Evolutionary conservation across 2,113 vertebrate species (phyloP), one percentile per base, ranked within the genome.

Genomic region (Scytalopus superciliaris): DNA sequence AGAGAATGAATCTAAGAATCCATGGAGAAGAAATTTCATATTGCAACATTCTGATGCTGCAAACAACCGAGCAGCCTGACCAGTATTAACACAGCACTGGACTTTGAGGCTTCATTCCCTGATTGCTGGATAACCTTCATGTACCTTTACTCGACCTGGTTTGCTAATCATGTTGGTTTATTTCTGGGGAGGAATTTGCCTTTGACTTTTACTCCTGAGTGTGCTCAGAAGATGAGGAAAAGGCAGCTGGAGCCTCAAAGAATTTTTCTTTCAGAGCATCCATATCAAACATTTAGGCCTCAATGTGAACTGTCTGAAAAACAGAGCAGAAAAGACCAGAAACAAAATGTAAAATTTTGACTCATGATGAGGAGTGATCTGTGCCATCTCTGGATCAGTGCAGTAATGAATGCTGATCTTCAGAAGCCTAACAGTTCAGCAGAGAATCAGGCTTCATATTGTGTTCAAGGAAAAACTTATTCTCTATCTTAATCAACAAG

Each of bases 111-210:
- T 78, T 70, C 10, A 25, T 18, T 63, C 42, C 14, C 40, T 28
- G 7, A 22, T 40, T 16, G 23, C 35, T 37, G 19, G 74, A 57
- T 63, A 81, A 63, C 28, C 22, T 64, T 64, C 7, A 16, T 42
- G 4, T 35, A 7, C 16, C 31, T 44, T 76, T 0, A 15, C 17
- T 73, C 4, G 0, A 4, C 69, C 21, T 6, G 1, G 9, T 60
- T 27, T 73, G 33, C 52, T 50, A 44, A 9, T 37, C 17, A 24
- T 33, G 17, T 30, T 59, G 10, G 8, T 92, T 50, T 79, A n/a
- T 28, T 78, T 31, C 15, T 37, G 2, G 2, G 12, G 11, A 64
- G 16, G 25, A 50, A 28, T 49, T 30, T 67, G 21, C 14, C 6
- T 84, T 42, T 67, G 21, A 15, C 6, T 84, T 42, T 57, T 50